A percentile compares a stretch with the other conserved stretches of the same genome.
Evolutionary conservation across 1,140 invertebrate species (phyloP).

Genomic region (Drosophila pallidifrons): DNA sequence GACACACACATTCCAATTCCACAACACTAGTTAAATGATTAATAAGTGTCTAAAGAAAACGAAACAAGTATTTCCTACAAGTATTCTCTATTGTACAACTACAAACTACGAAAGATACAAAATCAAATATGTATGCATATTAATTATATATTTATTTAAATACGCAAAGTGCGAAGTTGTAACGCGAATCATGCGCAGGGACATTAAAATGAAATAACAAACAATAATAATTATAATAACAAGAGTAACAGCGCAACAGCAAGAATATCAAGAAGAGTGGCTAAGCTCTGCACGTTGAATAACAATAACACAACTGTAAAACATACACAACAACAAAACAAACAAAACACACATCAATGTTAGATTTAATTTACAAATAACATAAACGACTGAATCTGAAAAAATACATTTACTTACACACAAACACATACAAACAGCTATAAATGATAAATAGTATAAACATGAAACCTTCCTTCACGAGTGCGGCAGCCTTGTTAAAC

Average conservation of each 20-base stretch:
- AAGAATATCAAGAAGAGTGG: conserved; percentile 44
- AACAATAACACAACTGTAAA: conserved; percentile 29
- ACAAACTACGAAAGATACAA: background rate
- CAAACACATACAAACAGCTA: conserved; percentile 20
- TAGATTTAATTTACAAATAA: conserved; percentile 44
- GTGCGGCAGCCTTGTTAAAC: conserved; percentile 22
- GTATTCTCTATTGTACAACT: conserved; percentile 53
- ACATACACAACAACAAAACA: conserved; percentile 15
- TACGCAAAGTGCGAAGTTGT: conserved; percentile 19
- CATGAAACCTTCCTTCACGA: conserved; percentile 7
- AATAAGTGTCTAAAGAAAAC: conserved; percentile 37
- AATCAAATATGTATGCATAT: conserved; percentile 31
- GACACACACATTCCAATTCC: conserved; percentile 40
- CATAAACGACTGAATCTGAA: conserved; percentile 66
- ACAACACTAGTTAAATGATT: conserved; percentile 48
- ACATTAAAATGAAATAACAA: conserved; percentile 38
- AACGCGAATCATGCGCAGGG: conserved; percentile 23
- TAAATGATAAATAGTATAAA: conserved; percentile 17
- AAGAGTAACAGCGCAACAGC: conserved; percentile 2
- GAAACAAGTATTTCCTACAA: conserved; percentile 54
- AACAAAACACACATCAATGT: conserved; percentile 20
- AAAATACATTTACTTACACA: conserved; percentile 42
- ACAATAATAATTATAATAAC: conserved; percentile 10
- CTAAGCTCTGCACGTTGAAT: conserved; percentile 40
- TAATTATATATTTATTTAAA: conserved; percentile 37